Percentiles rank a stretch among this genome's conserved stretches.
Conservation (phyloP, 92 coral and sea anemone genomes). For the Micromussa lordhowensis region DNA sequence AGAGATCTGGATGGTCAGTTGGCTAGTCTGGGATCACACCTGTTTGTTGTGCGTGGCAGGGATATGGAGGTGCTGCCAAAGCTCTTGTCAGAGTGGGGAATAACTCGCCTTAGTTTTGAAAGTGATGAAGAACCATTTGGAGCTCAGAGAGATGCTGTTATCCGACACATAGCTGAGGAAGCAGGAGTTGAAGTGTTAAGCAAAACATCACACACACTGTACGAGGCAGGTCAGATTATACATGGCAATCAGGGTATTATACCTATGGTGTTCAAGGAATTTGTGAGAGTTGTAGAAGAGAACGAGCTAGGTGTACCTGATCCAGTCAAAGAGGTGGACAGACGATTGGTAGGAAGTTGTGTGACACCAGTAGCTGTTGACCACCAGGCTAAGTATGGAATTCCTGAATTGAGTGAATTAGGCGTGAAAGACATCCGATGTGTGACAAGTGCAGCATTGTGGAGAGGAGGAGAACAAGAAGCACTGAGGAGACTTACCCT, state of each 20-base stretch:
- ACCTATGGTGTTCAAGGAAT: conserved; percentile 71
- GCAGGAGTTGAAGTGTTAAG: conserved; percentile 70
- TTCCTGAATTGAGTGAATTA: conserved; percentile 68
- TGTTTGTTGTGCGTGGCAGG: conserved; percentile 83
- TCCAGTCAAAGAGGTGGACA: conserved; percentile 55
- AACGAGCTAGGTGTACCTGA: conserved; percentile 30
- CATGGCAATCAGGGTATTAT: conserved; percentile 52
- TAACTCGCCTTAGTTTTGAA: conserved; percentile 76
- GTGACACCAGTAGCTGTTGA: conserved; percentile 41
- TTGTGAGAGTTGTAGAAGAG: conserved; percentile 61
- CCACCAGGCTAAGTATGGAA: conserved; percentile 33
- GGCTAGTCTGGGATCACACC: conserved; percentile 69
- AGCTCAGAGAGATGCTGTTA: conserved; percentile 74
- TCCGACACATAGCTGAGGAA: conserved; percentile 67
- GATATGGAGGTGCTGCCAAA: conserved; percentile 65
- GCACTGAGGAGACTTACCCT: conserved; percentile 59
- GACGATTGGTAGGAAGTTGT: conserved; percentile 41
- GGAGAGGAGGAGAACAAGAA: conserved; percentile 83
- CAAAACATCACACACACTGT: conserved; percentile 81
- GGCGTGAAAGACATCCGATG: conserved; percentile 56
- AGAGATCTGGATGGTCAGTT: conserved; percentile 75
- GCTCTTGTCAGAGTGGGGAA: conserved; percentile 72
- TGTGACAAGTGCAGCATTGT: conserved; percentile 40
- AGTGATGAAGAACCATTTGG: conserved; percentile 83
- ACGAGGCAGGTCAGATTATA: conserved; percentile 68